Conservation (phyloP, 2,888 invertebrate genomes). For the Parnassius mnemosyne region DNA sequence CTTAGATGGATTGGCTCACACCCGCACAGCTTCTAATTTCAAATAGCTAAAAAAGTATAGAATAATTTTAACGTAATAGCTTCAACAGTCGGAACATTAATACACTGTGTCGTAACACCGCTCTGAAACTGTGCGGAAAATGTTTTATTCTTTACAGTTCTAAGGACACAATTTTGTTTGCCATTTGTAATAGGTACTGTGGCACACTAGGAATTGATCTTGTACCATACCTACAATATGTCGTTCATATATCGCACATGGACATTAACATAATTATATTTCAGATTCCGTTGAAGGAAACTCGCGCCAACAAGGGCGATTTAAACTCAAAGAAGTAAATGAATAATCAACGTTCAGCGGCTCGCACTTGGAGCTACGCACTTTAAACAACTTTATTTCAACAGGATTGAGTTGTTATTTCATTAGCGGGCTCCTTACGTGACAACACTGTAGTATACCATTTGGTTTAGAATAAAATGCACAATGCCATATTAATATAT, state of each 20-base stretch:
- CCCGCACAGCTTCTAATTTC: too few relatives aligned
- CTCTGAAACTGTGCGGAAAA: too few relatives aligned
- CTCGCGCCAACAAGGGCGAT: conserved; percentile 41
- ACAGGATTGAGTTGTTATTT: not conserved
- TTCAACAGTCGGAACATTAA: too few relatives aligned
- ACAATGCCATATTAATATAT: conserved; percentile 2
- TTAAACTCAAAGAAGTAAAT: conserved; percentile 47
- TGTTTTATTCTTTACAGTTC: too few relatives aligned
- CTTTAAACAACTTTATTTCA: not conserved
- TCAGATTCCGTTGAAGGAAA: conserved; percentile 58
- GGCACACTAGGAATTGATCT: too few relatives aligned
- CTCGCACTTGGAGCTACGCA: not conserved
- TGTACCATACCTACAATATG: not conserved
- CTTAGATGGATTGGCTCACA: too few relatives aligned
- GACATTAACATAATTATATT: conserved; percentile 31
- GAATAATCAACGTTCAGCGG: not conserved
- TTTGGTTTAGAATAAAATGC: not conserved
- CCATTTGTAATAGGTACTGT: too few relatives aligned
- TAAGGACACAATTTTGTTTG: too few relatives aligned
- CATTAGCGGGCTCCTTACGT: not conserved
- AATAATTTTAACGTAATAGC: too few relatives aligned
- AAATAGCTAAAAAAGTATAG: too few relatives aligned
- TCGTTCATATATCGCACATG: not conserved
- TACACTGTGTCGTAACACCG: too few relatives aligned
- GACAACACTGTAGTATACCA: not conserved